These are phyloP conservation scores for Aramus guarauna DNA, from an alignment of 2,113 vertebrate species.

Conservation along the genomic window DNA sequence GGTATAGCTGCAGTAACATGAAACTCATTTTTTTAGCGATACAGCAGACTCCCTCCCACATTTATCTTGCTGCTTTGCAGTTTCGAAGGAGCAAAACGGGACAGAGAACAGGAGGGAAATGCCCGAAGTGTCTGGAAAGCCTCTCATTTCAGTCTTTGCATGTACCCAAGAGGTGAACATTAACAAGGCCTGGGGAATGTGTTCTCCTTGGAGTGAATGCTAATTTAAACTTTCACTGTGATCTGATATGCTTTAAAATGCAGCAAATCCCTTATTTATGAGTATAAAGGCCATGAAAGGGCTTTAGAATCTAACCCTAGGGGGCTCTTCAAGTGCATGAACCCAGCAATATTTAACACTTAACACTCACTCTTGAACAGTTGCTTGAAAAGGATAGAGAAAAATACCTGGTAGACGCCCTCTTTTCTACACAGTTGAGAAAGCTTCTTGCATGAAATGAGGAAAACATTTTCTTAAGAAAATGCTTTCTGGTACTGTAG, in stretches of 20 bases:
- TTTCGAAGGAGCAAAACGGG: background rate
- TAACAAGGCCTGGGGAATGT: background rate
- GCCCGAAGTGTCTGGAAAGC: background rate
- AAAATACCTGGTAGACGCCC: background rate
- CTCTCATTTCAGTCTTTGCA: slow-evolving; percentile 11
- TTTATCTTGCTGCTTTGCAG: background rate
- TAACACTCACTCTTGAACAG: slow-evolving; percentile 16
- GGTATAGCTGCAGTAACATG: background rate
- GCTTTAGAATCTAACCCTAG: slow-evolving; percentile 51
- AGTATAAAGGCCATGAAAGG: slow-evolving; percentile 50
- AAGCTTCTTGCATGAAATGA: background rate
- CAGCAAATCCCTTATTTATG: slow-evolving; percentile 64
- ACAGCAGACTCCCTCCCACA: background rate
- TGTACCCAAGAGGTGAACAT: slow-evolving; percentile 16
- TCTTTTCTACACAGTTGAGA: background rate
- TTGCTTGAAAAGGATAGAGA: slow-evolving; percentile 35
- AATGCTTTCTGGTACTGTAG: background rate
- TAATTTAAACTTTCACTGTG: slow-evolving; percentile 48
- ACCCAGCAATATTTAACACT: slow-evolving; percentile 34
- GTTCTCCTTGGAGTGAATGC: slow-evolving; percentile 29
- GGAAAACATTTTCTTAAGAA: background rate
- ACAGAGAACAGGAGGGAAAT: background rate
- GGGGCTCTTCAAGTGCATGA: slow-evolving; percentile 49
- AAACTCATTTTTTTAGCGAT: background rate
- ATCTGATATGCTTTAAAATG: slow-evolving; percentile 52